phyloP scores from a whole-genome alignment of 2,888 invertebrate species.

The Julus scandinavius region DNA sequence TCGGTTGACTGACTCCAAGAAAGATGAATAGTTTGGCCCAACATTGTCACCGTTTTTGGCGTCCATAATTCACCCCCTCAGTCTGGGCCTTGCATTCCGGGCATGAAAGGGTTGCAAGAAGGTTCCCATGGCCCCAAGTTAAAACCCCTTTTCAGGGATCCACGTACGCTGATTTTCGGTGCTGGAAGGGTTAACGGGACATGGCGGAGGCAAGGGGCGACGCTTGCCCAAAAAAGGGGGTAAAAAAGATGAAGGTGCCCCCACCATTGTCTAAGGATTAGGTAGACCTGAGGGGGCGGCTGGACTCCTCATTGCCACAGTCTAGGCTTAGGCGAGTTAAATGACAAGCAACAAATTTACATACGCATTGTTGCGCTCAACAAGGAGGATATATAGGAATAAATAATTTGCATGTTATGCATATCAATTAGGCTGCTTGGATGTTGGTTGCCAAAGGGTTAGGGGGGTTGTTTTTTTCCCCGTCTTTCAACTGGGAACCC shows the following conservation, averaged over 20 bases:
- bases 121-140: conserved; percentile 35
- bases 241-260: conserved; percentile 31
- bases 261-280: conserved; percentile 39
- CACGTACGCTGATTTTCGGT: not conserved
- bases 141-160: not conserved
- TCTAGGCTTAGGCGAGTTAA: conserved; percentile 38
- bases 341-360: conserved; percentile 39
- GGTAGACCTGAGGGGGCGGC: conserved; percentile 39
- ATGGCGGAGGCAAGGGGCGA: not conserved
- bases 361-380: not conserved
- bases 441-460: conserved; percentile 30
- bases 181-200: conserved; percentile 41
- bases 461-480: not conserved
- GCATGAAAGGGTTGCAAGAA: conserved; percentile 30
- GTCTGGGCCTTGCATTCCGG: not conserved
- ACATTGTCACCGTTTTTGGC: conserved; percentile 39
- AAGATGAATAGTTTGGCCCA: conserved; percentile 42
- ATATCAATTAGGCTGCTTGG: conserved; percentile 32
- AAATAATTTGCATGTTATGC: conserved; percentile 42
- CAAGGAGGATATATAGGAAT: conserved; percentile 37
- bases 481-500: conserved; percentile 1
- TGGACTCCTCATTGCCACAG: conserved; percentile 42
- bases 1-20: conserved; percentile 39
- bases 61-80: conserved; percentile 30
- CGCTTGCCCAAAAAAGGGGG: conserved; percentile 25